Evolutionary conservation across 2,797 vertebrate species (phyloP).

Genomic region (Mus caroli): DNA sequence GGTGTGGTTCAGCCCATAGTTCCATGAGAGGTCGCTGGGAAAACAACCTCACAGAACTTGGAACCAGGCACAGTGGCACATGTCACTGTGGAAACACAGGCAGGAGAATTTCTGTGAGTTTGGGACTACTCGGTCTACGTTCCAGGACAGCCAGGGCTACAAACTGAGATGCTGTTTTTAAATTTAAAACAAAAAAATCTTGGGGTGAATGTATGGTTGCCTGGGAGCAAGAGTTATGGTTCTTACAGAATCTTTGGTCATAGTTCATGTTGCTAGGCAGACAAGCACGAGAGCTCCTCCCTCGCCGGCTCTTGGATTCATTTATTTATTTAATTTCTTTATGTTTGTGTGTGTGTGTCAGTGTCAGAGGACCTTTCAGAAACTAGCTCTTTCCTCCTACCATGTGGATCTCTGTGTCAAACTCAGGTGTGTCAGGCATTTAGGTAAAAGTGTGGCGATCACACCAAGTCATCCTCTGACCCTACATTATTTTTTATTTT

Average conservation of each 20-base stretch:
- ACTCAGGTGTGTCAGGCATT: background rate
- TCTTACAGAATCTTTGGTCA: background rate
- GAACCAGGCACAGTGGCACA: background rate
- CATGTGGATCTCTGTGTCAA: background rate
- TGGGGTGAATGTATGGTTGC: background rate
- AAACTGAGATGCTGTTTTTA: background rate
- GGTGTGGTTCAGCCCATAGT: background rate
- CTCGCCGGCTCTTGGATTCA: background rate
- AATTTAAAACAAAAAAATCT: background rate
- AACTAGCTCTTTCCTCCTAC: background rate
- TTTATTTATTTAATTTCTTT: background rate
- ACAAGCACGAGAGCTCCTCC: too few species aligned
- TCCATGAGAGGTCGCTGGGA: background rate
- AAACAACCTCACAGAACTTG: background rate
- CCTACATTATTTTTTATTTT: background rate
- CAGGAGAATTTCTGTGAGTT: background rate
- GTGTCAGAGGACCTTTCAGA: background rate
- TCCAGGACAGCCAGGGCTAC: background rate
- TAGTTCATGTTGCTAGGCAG: background rate
- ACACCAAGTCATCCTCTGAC: background rate
- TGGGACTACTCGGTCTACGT: background rate
- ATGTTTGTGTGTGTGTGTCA: background rate
- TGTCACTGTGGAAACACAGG: background rate
- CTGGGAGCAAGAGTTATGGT: background rate
- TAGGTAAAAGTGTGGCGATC: background rate